Base-by-base conservation (phyloP, 2,113 vertebrate species). In the Prietella phreatophila region DNA sequence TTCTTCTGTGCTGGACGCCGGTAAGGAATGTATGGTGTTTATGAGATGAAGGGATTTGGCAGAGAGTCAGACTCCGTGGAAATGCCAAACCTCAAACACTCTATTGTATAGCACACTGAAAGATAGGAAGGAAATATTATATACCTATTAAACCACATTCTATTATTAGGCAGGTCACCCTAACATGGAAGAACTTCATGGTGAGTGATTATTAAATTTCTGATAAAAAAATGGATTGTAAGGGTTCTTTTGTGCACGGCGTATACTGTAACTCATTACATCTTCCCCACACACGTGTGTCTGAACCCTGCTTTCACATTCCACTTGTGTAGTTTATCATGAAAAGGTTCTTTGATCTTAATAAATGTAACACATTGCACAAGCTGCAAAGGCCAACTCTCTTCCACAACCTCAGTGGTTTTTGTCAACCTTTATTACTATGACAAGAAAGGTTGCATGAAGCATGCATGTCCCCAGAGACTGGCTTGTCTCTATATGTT, bases 21-120 rank as follows among this genome's bases (percentile, higher is more conserved):
- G 82, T 84, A 50, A 82, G 69, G 89, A 91, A 93, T 90, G 87
- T 89, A 88, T 84, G 36, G 87, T 88, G 82, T 85, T 89, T 88
- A 90, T 86, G 87, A 88, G 71, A 89, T 84, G 85, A 90, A 90
- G 85, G 85, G 87, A 85, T 84, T 82, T 87, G 63, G 78, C 79
- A 86, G 61, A 61, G 88, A 75, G 50, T 82, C 58, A 88, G 65
- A 61, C 61, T 39, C 33, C 39, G 67, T 47, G 82, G 27, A 87
- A 85, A 89, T 89, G 53, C 55, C 78, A 89, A 60, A 87, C 78
- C 42, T 27, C 50, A 15, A 63, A 30, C 33, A 55, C 50, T 89
- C 0, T 85, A 78, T 81, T 89, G 82, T 91, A 73, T 33, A n/a
- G 60, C 86, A 89, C 82, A 84, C 33, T 88, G 63, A 60, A 50